Percentiles rank a stretch among this genome's conserved stretches.
Evolutionary conservation across 2,888 invertebrate species (phyloP).

Genomic region (Agelastica alni): DNA sequence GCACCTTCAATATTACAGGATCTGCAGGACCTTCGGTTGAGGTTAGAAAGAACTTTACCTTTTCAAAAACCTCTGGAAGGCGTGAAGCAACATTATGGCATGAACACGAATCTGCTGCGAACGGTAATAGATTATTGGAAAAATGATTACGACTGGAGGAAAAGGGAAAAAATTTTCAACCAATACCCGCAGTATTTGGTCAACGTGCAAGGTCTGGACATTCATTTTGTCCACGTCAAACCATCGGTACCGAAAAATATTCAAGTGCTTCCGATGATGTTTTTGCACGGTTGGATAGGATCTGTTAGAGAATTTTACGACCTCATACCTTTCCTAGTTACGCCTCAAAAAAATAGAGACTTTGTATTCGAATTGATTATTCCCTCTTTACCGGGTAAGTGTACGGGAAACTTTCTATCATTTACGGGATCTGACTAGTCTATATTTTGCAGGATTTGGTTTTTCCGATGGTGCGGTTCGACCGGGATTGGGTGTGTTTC

Average conservation of each 20-base stretch:
- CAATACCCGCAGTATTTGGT: slow-evolving; percentile 71
- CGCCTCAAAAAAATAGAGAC: slow-evolving; percentile 55
- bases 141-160: slow-evolving; percentile 71
- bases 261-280: slow-evolving; percentile 67
- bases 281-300: slow-evolving; percentile 91
- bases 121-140: slow-evolving; percentile 80
- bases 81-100: slow-evolving; percentile 78
- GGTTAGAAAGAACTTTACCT: slow-evolving; percentile 59
- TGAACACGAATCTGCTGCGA: slow-evolving; percentile 70
- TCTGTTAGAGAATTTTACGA: slow-evolving; percentile 84
- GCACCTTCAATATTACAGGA: slow-evolving; percentile 51
- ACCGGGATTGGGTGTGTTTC: slow-evolving; percentile 63
- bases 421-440: no score
- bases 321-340: slow-evolving; percentile 69
- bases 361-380: slow-evolving; percentile 70
- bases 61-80: slow-evolving; percentile 65
- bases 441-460: slow-evolving; percentile 61
- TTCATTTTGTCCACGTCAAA: slow-evolving; percentile 63
- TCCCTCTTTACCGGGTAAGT: slow-evolving; percentile 60
- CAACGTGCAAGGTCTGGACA: slow-evolving; percentile 69
- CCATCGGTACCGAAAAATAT: slow-evolving; percentile 51
- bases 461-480: slow-evolving; percentile 58
- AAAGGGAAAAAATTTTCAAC: slow-evolving; percentile 67
- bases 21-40: slow-evolving; percentile 60
- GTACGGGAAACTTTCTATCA: no score